Evolutionary conservation across 1,140 invertebrate species (phyloP).

Genomic region (Kradibia gibbosae): DNA sequence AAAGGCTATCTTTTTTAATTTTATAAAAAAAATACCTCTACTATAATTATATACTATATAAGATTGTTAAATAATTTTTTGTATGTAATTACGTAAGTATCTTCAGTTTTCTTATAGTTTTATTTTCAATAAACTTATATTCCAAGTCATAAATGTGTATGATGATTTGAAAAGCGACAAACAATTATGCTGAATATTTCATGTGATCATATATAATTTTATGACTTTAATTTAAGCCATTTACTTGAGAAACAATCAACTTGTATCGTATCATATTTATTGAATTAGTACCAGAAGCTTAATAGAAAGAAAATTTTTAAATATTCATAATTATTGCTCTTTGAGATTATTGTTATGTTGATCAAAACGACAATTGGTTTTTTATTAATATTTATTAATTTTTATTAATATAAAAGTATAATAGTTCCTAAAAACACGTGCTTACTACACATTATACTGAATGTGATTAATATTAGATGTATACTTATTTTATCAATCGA

Average conservation of each 20-base stretch:
- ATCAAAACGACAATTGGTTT: no score
- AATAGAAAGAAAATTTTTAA: neutral
- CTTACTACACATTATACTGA: no score
- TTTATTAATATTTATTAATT: no score
- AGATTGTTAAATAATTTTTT: neutral
- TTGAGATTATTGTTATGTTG: no score
- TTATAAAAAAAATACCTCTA: neutral
- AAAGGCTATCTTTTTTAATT: neutral
- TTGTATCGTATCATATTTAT: neutral
- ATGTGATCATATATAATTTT: neutral
- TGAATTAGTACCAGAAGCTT: neutral
- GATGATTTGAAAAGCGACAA: neutral
- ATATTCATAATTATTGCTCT: no score
- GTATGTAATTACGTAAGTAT: neutral
- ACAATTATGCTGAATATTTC: neutral
- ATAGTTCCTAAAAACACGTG: no score
- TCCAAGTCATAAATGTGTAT: neutral
- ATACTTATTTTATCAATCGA: no score
- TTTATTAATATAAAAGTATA: no score
- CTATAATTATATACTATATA: neutral
- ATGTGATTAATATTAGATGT: no score
- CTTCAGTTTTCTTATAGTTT: neutral
- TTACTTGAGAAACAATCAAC: neutral
- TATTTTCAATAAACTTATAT: neutral
- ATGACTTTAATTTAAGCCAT: neutral